A percentile compares a stretch with the other conserved stretches of the same genome.
Conservation (phyloP, 2,113 vertebrate species). For the Ariopsis seemanni region DNA sequence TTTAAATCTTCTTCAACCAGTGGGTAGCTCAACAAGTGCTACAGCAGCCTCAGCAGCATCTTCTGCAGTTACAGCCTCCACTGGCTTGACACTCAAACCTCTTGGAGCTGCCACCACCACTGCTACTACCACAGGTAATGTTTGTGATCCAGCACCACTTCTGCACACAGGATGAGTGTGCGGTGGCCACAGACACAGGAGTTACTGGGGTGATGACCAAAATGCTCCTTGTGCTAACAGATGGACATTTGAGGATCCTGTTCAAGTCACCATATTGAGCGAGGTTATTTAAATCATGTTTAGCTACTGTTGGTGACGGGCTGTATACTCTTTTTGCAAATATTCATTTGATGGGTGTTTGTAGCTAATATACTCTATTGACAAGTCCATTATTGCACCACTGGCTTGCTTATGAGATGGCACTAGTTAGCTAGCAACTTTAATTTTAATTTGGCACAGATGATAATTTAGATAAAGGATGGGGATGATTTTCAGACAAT, state of each 20-base stretch:
- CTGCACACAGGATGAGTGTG: neutral
- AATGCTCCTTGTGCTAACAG: neutral
- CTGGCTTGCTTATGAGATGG: neutral
- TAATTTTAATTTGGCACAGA: neutral
- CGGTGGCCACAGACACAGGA: neutral
- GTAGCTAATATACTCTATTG: neutral
- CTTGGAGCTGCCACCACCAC: constrained; percentile 55
- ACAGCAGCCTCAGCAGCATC: constrained; percentile 50
- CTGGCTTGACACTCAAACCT: constrained; percentile 72
- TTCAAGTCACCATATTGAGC: neutral
- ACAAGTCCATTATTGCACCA: neutral
- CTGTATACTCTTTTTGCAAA: too few relatives aligned
- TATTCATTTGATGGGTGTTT: too few relatives aligned
- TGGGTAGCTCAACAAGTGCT: constrained; percentile 53
- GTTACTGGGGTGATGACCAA: neutral
- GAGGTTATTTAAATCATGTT: neutral
- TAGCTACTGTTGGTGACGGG: neutral
- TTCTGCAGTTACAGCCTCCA: constrained; percentile 51
- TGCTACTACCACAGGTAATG: constrained; percentile 35
- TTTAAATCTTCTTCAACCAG: constrained; percentile 1
- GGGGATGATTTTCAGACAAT: too few relatives aligned
- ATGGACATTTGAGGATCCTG: neutral
- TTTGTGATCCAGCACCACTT: neutral
- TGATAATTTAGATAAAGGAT: neutral
- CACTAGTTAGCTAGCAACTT: neutral